Evolutionary conservation across 2,797 vertebrate species (phyloP).

Genomic region (Amblyopsis hoosieri): DNA sequence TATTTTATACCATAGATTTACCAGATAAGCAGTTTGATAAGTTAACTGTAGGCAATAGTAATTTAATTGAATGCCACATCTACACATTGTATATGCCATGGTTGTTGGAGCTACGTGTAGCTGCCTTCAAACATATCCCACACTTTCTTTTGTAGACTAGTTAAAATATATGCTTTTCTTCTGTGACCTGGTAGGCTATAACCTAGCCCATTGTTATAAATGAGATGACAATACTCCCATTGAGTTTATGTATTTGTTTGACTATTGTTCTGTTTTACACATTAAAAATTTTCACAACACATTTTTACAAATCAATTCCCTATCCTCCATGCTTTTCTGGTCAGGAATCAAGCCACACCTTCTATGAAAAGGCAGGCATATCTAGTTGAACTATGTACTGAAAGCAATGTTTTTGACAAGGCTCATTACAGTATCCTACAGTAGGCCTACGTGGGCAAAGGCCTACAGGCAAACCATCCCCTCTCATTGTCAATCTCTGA

Average conservation of each 20-base stretch:
- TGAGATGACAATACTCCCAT: conserved; percentile 63
- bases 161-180: too few species aligned
- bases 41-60: conserved; percentile 35
- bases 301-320: too few species aligned
- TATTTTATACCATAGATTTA: conserved; percentile 43
- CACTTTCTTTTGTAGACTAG: background rate
- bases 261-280: conserved; percentile 73
- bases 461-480: conserved; percentile 32
- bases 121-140: conserved; percentile 45
- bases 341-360: conserved; percentile 8
- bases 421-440: conserved; percentile 1
- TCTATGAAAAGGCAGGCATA: conserved; percentile 6
- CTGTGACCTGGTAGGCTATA: too few species aligned
- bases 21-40: conserved; percentile 47
- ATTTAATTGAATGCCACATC: conserved; percentile 57
- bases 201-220: too few species aligned
- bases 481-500: conserved; percentile 13
- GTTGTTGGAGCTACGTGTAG: conserved; percentile 12
- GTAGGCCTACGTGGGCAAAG: conserved; percentile 19
- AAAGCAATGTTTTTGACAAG: conserved; percentile 21
- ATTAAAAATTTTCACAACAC: conserved; percentile 67
- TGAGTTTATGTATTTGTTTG: conserved; percentile 52
- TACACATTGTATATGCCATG: conserved; percentile 49
- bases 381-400: conserved; percentile 16
- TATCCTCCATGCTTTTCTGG: too few species aligned